Percentiles rank a stretch among this genome's conserved stretches.
These are phyloP conservation scores for Ispidina lecontei DNA, from an alignment of 2,797 vertebrate species.

Conservation along the genomic window DNA sequence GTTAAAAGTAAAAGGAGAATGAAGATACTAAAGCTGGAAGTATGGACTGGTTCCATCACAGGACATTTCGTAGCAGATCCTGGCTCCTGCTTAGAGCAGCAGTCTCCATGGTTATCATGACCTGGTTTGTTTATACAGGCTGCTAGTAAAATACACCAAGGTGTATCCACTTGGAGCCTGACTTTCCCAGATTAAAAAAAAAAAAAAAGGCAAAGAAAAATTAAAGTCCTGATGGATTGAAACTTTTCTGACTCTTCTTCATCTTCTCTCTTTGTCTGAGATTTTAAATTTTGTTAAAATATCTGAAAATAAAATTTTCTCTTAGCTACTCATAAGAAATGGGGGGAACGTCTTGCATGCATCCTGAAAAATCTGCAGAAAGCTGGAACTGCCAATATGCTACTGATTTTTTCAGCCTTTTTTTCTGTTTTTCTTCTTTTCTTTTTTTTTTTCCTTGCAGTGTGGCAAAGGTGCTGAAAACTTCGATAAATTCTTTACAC, in stretches of 20 bases:
- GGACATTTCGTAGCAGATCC: background rate
- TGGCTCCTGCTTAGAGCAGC: background rate
- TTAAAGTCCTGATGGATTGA: background rate
- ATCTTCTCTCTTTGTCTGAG: background rate
- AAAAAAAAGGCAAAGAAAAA: too few species aligned
- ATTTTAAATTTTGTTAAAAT: background rate
- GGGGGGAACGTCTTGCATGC: background rate
- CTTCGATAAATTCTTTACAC: constrained; percentile 98
- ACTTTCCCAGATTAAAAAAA: background rate
- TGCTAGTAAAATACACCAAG: constrained; percentile 30
- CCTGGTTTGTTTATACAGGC: background rate
- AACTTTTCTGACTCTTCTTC: background rate
- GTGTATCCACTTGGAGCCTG: background rate
- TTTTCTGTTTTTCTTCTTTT: background rate
- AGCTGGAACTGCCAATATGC: background rate
- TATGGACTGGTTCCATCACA: background rate
- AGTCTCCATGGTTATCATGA: background rate
- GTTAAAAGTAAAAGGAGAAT: background rate
- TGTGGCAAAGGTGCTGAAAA: constrained; percentile 97
- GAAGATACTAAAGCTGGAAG: background rate
- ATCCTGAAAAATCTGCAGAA: background rate
- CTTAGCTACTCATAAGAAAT: rapidly evolving
- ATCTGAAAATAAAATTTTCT: background rate
- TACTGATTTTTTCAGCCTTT: background rate
- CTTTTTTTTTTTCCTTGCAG: constrained; percentile 75